phyloP scores from a whole-genome alignment of 2,113 vertebrate species.

The Salvelinus sp. region DNA sequence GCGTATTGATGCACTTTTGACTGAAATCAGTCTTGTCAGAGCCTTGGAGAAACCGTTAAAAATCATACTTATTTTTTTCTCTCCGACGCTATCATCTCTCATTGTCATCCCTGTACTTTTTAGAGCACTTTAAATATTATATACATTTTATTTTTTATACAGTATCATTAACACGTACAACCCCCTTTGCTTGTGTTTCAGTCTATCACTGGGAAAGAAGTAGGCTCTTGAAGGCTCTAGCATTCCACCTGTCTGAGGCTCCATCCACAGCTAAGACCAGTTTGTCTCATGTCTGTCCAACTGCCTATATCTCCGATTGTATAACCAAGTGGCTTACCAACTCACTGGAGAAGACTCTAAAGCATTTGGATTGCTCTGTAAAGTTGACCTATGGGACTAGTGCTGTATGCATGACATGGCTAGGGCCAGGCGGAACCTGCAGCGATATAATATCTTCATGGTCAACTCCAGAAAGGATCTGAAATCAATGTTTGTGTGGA shows the following conservation, averaged over 20 bases:
- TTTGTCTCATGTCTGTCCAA: slow-evolving; percentile 11
- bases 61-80: not conserved
- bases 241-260: slow-evolving; percentile 10
- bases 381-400: not conserved
- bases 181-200: slow-evolving; percentile 30
- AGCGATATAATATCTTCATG: not conserved
- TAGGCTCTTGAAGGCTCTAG: slow-evolving; percentile 2
- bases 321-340: slow-evolving; percentile 3
- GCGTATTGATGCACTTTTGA: too few species aligned
- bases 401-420: not conserved
- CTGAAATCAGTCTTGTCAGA: not conserved
- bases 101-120: not conserved
- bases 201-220: slow-evolving; percentile 50
- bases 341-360: slow-evolving; percentile 8
- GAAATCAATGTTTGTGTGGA: not conserved
- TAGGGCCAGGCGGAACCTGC: not conserved
- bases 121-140: not conserved
- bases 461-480: not conserved
- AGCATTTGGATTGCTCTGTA: not conserved
- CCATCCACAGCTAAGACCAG: not conserved
- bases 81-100: too few species aligned
- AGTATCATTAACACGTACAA: not conserved
- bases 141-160: not conserved
- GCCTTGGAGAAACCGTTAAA: not conserved
- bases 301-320: slow-evolving; percentile 14